These are phyloP conservation scores for Scaptomyza montana DNA, from an alignment of 1,140 invertebrate species.

Conservation along the genomic window DNA sequence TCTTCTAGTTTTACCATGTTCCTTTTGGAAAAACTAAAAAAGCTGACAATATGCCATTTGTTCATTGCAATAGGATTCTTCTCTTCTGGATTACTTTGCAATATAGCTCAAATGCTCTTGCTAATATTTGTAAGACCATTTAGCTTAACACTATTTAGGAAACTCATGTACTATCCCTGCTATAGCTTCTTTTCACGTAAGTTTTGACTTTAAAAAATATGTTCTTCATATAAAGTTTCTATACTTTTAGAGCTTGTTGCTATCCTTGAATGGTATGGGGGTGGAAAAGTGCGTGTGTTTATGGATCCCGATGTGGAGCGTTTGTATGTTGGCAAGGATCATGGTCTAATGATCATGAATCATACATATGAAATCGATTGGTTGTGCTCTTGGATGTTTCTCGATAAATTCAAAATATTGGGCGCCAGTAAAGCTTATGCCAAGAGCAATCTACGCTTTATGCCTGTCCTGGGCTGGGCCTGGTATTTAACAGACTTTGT, in stretches of 20 bases:
- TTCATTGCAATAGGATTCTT: conserved; percentile 95
- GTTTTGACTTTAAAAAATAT: conserved; percentile 83
- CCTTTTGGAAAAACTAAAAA: conserved; percentile 44
- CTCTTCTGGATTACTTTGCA: conserved; percentile 93
- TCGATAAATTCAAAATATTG: conserved; percentile 89
- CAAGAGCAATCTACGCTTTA: conserved; percentile 94
- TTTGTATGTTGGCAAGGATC: conserved; percentile 93
- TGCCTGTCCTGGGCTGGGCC: conserved; percentile 96
- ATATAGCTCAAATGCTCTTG: conserved; percentile 90
- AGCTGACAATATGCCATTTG: conserved; percentile 86
- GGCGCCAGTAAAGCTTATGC: conserved; percentile 97
- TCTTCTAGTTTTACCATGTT: conserved; percentile 52
- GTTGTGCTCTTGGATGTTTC: conserved; percentile 94
- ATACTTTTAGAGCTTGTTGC: conserved; percentile 91
- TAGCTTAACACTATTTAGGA: conserved; percentile 91
- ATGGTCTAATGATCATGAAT: conserved; percentile 96
- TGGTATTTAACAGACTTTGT: conserved; percentile 97
- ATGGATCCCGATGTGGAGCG: conserved; percentile 91
- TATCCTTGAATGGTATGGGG: conserved; percentile 96
- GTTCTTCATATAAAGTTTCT: neutral
- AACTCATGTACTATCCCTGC: conserved; percentile 95
- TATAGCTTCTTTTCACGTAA: conserved; percentile 96
- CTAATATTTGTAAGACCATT: conserved; percentile 90
- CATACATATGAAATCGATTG: conserved; percentile 98
- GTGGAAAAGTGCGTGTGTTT: conserved; percentile 89